These are phyloP conservation scores for Conomelus anceps DNA, from an alignment of 2,888 invertebrate species.

Conservation along the genomic window DNA sequence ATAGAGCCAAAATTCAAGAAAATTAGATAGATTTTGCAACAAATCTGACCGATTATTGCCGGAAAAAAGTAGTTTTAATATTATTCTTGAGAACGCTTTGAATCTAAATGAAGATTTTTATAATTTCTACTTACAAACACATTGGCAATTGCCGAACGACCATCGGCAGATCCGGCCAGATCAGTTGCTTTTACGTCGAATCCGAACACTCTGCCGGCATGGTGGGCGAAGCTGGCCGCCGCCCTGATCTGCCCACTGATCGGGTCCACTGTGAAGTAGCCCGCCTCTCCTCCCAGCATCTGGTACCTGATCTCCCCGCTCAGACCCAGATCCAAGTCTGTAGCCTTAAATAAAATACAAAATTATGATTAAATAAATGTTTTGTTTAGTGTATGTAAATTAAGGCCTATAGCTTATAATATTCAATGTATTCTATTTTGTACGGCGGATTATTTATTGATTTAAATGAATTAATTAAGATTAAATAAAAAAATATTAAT, in stretches of 20 bases:
- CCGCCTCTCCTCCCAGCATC: conserved; percentile 56
- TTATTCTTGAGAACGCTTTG: too few relatives aligned
- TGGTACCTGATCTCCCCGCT: conserved; percentile 77
- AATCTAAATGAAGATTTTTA: background rate
- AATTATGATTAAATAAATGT: background rate
- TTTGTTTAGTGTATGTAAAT: too few relatives aligned
- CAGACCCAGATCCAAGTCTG: conserved; percentile 64
- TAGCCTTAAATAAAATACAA: conserved; percentile 48
- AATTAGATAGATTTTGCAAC: too few relatives aligned
- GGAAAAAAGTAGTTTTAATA: too few relatives aligned
- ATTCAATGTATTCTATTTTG: too few relatives aligned
- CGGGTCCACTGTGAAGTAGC: conserved; percentile 73
- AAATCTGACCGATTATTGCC: too few relatives aligned
- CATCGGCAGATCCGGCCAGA: conserved; percentile 69
- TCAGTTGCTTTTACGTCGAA: conserved; percentile 86
- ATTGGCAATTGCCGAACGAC: conserved; percentile 74
- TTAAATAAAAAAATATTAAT: too few relatives aligned
- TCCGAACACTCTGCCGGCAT: conserved; percentile 70
- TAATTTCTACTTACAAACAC: conserved; percentile 61
- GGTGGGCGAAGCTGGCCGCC: conserved; percentile 58
- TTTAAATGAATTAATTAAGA: too few relatives aligned
- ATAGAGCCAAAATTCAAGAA: too few relatives aligned
- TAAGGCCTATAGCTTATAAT: too few relatives aligned
- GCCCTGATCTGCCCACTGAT: conserved; percentile 67
- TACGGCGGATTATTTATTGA: too few relatives aligned